These are phyloP conservation scores for Netelia fuscicornis DNA, from an alignment of 2,888 invertebrate species.

Conservation along the genomic window DNA sequence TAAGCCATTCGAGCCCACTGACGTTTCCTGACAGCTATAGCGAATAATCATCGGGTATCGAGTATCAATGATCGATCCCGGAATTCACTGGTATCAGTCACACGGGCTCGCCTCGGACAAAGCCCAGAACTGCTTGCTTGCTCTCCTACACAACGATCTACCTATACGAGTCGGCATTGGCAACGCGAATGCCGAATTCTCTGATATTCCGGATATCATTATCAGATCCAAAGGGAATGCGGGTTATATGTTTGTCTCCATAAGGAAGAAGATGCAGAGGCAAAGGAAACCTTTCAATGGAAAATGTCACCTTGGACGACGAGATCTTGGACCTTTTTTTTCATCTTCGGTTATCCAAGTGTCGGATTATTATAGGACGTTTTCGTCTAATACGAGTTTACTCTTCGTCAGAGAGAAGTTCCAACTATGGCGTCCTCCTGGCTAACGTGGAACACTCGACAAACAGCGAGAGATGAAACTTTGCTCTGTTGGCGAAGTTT, in stretches of 20 bases:
- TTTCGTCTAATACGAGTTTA: constrained; percentile 14
- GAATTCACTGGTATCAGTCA: neutral
- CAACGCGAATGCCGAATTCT: too few relatives aligned
- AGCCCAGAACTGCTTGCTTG: neutral
- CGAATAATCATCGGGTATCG: constrained; percentile 54
- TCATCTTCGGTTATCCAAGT: neutral
- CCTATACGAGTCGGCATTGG: neutral
- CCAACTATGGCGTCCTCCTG: neutral
- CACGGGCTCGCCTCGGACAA: neutral
- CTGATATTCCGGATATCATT: too few relatives aligned
- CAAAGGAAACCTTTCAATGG: too few relatives aligned
- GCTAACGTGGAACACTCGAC: constrained; percentile 22
- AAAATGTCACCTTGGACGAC: neutral
- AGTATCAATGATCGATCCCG: constrained; percentile 57
- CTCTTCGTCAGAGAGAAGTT: neutral
- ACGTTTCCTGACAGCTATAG: constrained; percentile 10
- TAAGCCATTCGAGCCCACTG: constrained; percentile 1
- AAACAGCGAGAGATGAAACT: constrained; percentile 43
- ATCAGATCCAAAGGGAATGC: too few relatives aligned
- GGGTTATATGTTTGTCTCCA: too few relatives aligned
- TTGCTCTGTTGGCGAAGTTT: constrained; percentile 49
- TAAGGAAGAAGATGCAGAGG: too few relatives aligned
- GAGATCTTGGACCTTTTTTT: neutral
- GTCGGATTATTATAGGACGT: neutral
- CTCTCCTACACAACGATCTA: too few relatives aligned